These are phyloP conservation scores for Cherax destructor DNA, from an alignment of 1,140 invertebrate genomes.

Conservation along the genomic window DNA sequence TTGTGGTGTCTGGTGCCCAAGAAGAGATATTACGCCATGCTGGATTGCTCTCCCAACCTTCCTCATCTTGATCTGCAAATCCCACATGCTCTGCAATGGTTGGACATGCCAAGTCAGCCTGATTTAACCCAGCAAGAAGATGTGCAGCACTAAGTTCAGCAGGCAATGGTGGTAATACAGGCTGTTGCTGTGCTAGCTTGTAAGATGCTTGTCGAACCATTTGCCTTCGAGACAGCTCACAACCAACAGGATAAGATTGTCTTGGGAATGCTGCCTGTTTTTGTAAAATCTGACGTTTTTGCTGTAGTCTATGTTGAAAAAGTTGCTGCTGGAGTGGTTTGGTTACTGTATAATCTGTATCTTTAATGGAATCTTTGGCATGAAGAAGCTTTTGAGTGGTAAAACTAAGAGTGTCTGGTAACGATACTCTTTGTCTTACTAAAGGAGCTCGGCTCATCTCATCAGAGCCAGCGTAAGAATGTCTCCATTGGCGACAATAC, in stretches of 20 bases:
- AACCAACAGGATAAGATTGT: conserved; percentile 72
- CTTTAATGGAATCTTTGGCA: conserved; percentile 53
- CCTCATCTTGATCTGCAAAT: conserved; percentile 42
- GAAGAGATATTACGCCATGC: conserved; percentile 46
- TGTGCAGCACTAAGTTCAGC: conserved; percentile 74
- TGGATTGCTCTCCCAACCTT: conserved; percentile 21
- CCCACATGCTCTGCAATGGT: conserved; percentile 72
- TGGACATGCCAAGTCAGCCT: conserved; percentile 70
- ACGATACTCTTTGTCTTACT: conserved; percentile 57
- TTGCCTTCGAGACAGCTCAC: conserved; percentile 80
- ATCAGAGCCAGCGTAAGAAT: conserved; percentile 66
- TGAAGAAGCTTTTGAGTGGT: conserved; percentile 45
- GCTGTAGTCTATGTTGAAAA: conserved; percentile 86
- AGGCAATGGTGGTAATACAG: conserved; percentile 80
- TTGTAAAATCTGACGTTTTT: conserved; percentile 87
- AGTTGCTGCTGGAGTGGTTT: conserved; percentile 82
- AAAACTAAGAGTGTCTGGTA: conserved; percentile 61
- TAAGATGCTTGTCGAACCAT: conserved; percentile 87
- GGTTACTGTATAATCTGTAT: conserved; percentile 34
- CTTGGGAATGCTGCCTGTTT: conserved; percentile 84
- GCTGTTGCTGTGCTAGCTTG: conserved; percentile 83
- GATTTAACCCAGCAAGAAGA: conserved; percentile 51
- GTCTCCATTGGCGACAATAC: conserved; percentile 63
- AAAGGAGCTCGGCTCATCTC: conserved; percentile 63
- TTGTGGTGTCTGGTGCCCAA: conserved; percentile 23